Evolutionary conservation across 2,888 invertebrate species (phyloP).

Genomic region (Endotricha flammealis): DNA sequence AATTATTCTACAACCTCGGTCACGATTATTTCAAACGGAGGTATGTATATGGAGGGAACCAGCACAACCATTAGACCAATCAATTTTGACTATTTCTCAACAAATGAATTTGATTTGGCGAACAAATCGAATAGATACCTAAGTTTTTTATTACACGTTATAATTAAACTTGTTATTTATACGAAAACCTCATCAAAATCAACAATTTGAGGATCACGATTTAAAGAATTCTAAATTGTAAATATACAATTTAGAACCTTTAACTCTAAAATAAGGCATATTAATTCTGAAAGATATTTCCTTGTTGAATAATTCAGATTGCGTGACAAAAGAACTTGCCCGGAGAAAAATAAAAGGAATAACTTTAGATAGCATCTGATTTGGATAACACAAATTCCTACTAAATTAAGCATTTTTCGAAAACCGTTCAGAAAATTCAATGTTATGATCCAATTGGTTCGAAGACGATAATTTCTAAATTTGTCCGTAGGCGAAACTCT

Average conservation of each 20-base stretch:
- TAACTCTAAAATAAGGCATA: not conserved
- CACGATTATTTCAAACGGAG: slow-evolving; percentile 58
- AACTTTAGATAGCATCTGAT: slow-evolving; percentile 31
- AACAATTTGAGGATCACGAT: not conserved
- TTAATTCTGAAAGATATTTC: not conserved
- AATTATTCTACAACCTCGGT: slow-evolving; percentile 61
- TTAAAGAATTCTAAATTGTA: not conserved
- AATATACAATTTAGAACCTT: not conserved
- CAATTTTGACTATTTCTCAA: slow-evolving; percentile 15
- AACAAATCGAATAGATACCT: slow-evolving; percentile 7
- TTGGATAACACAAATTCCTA: slow-evolving; percentile 49
- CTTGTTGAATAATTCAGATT: slow-evolving; percentile 2
- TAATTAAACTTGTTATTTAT: slow-evolving; percentile 1
- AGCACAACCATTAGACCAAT: slow-evolving; percentile 23
- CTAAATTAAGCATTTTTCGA: slow-evolving; percentile 31
- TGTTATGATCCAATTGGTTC: slow-evolving; percentile 33
- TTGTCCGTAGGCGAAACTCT: slow-evolving; percentile 69
- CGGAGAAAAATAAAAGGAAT: slow-evolving; percentile 28
- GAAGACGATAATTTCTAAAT: slow-evolving; percentile 67
- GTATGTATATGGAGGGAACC: slow-evolving; percentile 31
- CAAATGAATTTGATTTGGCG: slow-evolving; percentile 14
- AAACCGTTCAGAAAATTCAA: slow-evolving; percentile 24
- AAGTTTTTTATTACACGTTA: not conserved
- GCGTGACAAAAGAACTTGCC: slow-evolving; percentile 39
- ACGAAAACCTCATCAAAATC: not conserved